Base-by-base conservation (phyloP, 2,888 invertebrate species). In the Platynereis dumerilii region DNA sequence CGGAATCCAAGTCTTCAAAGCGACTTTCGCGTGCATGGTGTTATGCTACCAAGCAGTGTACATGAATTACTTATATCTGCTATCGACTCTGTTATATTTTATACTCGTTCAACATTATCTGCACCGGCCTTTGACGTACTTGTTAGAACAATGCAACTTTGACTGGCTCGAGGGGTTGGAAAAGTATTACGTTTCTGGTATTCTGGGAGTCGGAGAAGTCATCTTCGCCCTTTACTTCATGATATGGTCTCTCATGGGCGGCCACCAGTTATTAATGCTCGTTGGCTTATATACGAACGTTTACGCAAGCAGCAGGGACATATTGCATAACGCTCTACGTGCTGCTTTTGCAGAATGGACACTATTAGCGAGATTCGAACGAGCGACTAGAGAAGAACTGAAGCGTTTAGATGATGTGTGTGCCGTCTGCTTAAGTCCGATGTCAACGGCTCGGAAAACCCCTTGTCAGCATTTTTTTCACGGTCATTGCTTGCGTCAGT, bases 281-380 rank as follows among this genome's bases (percentile, higher is more conserved):
- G 29, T 61, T 5, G 67, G 65, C 1, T 45, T 67, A 5, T 67
- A 67, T 44, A 67, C 67, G 10, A 67, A 67, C 56, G 39, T 67
- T 24, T 67, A 65, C 54, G 27, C 52, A 5, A 48, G 57, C 2
- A 45, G 60, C 22, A 45, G 58, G 15, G 67, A 67, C 15, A 17
- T 67, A 0, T 2, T 65, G 10, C 34, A n/a, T 12, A 28, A 26
- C 15, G 42, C 58, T 7, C 22, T 67, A 34, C 48, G 17, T 17
- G 39, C 59, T 22, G 61, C 58, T 15, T 48, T 65, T 28, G 12
- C 44, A 7, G 65, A 67, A 29, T 67, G 64, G 67, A n/a, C 61
- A 3, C 15, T 53, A 24, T 26, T 67, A 15, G 65, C 65, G 10
- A 60, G 60, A 10, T 67, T 67, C 28, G 54, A 61, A 10, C 27